Percentiles rank a stretch among this genome's conserved stretches.
phyloP scores from a whole-genome alignment of 2,797 vertebrate species.

The Microctenopoma stevenorrisi region DNA sequence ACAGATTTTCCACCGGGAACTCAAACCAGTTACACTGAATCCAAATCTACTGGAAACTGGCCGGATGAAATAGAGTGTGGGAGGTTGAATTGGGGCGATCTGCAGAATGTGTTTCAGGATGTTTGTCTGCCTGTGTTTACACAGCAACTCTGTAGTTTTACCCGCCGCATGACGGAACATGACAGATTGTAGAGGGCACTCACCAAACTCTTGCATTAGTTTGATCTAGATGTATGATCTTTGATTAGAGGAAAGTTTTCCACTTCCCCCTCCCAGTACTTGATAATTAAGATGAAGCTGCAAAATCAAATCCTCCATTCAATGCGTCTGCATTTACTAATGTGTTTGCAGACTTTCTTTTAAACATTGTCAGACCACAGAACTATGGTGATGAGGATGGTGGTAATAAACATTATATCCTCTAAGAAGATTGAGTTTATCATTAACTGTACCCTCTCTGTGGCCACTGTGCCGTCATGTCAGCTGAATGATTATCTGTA shows the following conservation, averaged over 20 bases:
- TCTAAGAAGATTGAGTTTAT: slow-evolving; percentile 16
- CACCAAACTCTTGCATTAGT: background rate
- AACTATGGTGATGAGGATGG: slow-evolving; percentile 10
- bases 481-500: slow-evolving; percentile 32
- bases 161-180: background rate
- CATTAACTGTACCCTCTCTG: slow-evolving; percentile 3
- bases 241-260: background rate
- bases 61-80: slow-evolving; percentile 33
- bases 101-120: slow-evolving; percentile 22
- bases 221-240: background rate
- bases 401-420: slow-evolving; percentile 43
- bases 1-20: slow-evolving; percentile 42
- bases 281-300: background rate
- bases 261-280: background rate
- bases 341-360: background rate
- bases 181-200: slow-evolving; percentile 3
- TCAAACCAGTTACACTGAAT: slow-evolving; percentile 20
- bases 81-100: slow-evolving; percentile 28
- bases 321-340: background rate
- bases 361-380: background rate
- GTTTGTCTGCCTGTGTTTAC: slow-evolving; percentile 10
- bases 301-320: background rate
- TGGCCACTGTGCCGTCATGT: slow-evolving; percentile 14
- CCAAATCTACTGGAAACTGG: slow-evolving; percentile 43
- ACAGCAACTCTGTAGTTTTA: slow-evolving; percentile 22